These are phyloP conservation scores for Trichomycterus rosablanca DNA, from an alignment of 2,113 vertebrate genomes.

Conservation along the genomic window DNA sequence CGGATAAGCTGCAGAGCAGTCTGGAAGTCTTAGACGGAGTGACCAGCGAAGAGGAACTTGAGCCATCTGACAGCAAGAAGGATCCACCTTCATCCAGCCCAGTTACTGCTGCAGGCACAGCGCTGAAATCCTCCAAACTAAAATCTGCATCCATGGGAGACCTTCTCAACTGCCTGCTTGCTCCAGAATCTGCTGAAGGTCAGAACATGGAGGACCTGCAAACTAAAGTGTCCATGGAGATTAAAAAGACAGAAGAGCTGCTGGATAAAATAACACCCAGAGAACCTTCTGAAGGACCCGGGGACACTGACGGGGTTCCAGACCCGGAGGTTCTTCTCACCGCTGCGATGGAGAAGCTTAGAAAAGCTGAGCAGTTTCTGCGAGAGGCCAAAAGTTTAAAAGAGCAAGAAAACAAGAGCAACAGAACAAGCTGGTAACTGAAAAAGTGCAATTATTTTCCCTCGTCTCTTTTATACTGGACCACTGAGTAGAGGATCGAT, in stretches of 20 bases:
- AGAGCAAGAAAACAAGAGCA: slow-evolving; percentile 59
- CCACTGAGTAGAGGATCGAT: neutral
- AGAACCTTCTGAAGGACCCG: slow-evolving; percentile 1
- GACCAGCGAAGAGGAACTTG: slow-evolving; percentile 38
- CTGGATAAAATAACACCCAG: slow-evolving; percentile 62
- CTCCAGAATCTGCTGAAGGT: neutral
- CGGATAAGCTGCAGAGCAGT: slow-evolving; percentile 48
- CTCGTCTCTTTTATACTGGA: slow-evolving; percentile 5
- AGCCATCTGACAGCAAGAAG: slow-evolving; percentile 23
- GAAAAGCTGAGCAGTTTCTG: slow-evolving; percentile 80
- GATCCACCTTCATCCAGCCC: slow-evolving; percentile 1
- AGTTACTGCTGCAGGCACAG: slow-evolving; percentile 1
- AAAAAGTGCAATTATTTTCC: slow-evolving; percentile 45
- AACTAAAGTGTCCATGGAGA: slow-evolving; percentile 73
- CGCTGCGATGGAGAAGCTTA: slow-evolving; percentile 82
- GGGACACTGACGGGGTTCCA: neutral
- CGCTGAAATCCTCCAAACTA: slow-evolving; percentile 51
- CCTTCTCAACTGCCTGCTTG: slow-evolving; percentile 55
- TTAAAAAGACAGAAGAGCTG: slow-evolving; percentile 75
- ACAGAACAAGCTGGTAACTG: slow-evolving; percentile 77
- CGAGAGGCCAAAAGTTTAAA: slow-evolving; percentile 77
- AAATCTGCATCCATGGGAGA: slow-evolving; percentile 77
- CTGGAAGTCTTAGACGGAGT: slow-evolving; percentile 47
- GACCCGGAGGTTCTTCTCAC: slow-evolving; percentile 71
- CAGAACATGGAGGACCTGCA: slow-evolving; percentile 69